phyloP scores from a whole-genome alignment of 2,888 invertebrate species.

The Acleris holmiana region DNA sequence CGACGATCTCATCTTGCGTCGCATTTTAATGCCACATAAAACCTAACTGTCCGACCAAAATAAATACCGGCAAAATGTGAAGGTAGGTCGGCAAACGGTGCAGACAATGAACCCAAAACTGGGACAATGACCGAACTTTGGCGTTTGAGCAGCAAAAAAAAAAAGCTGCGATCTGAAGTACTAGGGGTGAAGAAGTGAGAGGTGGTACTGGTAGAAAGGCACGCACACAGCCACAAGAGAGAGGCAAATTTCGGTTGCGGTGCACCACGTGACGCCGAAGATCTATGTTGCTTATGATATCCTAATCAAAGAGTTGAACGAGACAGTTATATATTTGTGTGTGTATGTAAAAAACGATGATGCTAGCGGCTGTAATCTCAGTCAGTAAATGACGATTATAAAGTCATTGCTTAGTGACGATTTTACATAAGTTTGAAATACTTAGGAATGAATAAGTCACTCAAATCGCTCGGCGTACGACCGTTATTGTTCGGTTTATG shows the following conservation, averaged over 20 bases:
- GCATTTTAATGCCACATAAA: conserved; percentile 76
- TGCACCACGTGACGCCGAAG: conserved; percentile 14
- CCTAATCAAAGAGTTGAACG: conserved; percentile 1
- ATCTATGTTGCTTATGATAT: conserved; percentile 5
- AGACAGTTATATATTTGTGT: not conserved
- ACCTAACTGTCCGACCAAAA: conserved; percentile 76
- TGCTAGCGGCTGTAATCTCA: no score
- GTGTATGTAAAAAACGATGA: no score
- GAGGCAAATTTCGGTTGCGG: conserved; percentile 51
- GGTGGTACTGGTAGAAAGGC: conserved; percentile 51
- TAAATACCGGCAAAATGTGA: conserved; percentile 73
- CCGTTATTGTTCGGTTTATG: no score
- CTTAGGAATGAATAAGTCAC: no score
- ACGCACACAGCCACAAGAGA: conserved; percentile 46
- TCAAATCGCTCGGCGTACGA: no score
- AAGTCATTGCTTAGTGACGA: no score
- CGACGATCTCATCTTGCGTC: conserved; percentile 65
- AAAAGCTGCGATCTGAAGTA: conserved; percentile 61
- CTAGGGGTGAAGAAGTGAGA: conserved; percentile 78
- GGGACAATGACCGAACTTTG: conserved; percentile 65
- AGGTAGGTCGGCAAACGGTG: conserved; percentile 83
- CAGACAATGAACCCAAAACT: conserved; percentile 70
- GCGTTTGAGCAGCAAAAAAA: conserved; percentile 65
- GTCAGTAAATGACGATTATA: no score
- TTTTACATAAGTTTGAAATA: no score